These are phyloP conservation scores for Brienomyrus longianalis DNA, from an alignment of 2,113 vertebrate genomes.

Conservation along the genomic window DNA sequence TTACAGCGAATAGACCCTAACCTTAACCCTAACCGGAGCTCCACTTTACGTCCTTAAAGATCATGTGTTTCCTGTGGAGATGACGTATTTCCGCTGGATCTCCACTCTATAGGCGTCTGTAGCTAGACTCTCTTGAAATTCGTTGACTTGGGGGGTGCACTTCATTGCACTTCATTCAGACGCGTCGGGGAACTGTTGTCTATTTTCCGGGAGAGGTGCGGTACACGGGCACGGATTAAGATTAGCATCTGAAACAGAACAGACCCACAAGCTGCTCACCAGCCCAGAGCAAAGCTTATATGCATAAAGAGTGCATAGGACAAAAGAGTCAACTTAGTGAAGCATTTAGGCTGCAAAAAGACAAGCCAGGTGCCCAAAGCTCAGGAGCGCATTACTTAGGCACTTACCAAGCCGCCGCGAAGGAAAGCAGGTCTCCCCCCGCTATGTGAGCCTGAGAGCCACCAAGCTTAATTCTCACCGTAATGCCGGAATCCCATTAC, in stretches of 20 bases:
- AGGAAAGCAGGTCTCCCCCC: not conserved
- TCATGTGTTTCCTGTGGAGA: too few relatives aligned
- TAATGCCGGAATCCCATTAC: constrained; percentile 63
- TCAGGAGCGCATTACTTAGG: not conserved
- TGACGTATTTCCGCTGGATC: too few relatives aligned
- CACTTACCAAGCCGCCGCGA: not conserved
- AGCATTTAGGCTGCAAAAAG: not conserved
- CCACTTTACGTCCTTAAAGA: too few relatives aligned
- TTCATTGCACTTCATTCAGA: not conserved
- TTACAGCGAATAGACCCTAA: too few relatives aligned
- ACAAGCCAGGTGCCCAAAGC: not conserved
- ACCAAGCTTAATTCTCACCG: constrained; percentile 43
- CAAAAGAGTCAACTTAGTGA: not conserved
- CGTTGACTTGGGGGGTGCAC: not conserved
- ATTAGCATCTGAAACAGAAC: not conserved
- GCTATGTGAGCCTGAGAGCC: not conserved
- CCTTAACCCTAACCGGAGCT: too few relatives aligned
- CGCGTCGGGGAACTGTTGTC: not conserved
- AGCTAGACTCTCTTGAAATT: not conserved
- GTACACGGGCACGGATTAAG: not conserved
- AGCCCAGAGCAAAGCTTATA: not conserved
- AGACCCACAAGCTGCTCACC: not conserved
- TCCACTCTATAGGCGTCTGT: too few relatives aligned
- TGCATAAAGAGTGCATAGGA: not conserved
- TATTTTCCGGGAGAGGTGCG: not conserved